phyloP scores from a whole-genome alignment of 2,888 invertebrate genomes.

The Epistrophe eligans region DNA sequence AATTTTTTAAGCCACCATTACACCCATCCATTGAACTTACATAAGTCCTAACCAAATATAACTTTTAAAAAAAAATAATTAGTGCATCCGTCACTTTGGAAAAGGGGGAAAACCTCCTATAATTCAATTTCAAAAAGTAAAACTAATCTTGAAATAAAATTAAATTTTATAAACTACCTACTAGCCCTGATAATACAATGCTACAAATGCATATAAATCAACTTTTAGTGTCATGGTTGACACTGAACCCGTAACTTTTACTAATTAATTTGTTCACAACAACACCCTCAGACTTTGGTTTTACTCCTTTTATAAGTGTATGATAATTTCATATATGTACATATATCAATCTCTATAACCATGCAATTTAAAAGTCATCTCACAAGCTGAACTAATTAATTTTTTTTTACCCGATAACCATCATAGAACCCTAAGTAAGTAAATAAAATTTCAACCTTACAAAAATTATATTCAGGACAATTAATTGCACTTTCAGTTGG shows the following conservation, averaged over 20 bases:
- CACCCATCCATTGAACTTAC: too few relatives aligned
- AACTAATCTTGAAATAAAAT: not conserved
- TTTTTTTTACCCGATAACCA: not conserved
- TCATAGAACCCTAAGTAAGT: not conserved
- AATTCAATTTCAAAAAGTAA: not conserved
- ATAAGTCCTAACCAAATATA: too few relatives aligned
- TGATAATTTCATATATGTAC: too few relatives aligned
- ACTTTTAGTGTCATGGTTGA: not conserved
- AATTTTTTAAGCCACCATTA: too few relatives aligned
- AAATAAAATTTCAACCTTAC: not conserved
- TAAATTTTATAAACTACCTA: not conserved
- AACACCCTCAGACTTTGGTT: too few relatives aligned
- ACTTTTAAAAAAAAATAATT: too few relatives aligned
- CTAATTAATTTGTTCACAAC: not conserved
- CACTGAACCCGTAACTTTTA: not conserved
- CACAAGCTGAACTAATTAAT: constrained; percentile 32
- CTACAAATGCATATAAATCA: not conserved
- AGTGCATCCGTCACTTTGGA: too few relatives aligned
- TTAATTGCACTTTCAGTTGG: constrained; percentile 53
- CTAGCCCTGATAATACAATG: not conserved
- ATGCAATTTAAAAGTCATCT: constrained; percentile 37
- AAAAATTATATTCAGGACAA: constrained; percentile 30
- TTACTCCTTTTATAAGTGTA: not conserved
- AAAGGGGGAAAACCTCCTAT: too few relatives aligned
- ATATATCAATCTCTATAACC: not conserved